These are phyloP conservation scores for Agriopis marginaria DNA, from an alignment of 2,888 invertebrate genomes.

Conservation along the genomic window DNA sequence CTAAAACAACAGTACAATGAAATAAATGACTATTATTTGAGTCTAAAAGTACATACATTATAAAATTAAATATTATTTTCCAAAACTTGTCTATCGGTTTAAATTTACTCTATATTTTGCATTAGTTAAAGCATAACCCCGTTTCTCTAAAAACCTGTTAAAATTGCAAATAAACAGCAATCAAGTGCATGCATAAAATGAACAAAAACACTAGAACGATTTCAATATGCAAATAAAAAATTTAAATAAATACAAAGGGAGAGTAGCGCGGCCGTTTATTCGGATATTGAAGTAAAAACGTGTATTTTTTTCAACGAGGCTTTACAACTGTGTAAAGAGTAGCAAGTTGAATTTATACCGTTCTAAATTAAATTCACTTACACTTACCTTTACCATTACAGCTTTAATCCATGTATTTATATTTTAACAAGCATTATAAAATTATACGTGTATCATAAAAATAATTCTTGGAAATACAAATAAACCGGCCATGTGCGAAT, in stretches of 20 bases:
- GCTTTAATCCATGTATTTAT: neutral
- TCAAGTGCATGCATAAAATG: constrained; percentile 34
- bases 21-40: too few species aligned
- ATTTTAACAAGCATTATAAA: neutral
- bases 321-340: constrained; percentile 8
- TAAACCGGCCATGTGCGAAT: too few species aligned
- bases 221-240: constrained; percentile 54
- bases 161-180: constrained; percentile 29
- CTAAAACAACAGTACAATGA: too few species aligned
- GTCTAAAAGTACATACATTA: too few species aligned
- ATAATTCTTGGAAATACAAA: neutral
- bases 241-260: constrained; percentile 55
- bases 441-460: neutral
- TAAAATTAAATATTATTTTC: too few species aligned
- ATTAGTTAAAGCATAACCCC: neutral
- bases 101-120: too few species aligned
- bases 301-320: constrained; percentile 22
- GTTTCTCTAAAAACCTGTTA: constrained; percentile 5
- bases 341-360: constrained; percentile 4
- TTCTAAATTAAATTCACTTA: neutral
- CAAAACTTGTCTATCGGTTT: too few species aligned
- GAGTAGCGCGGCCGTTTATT: constrained; percentile 47
- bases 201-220: constrained; percentile 50
- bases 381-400: neutral
- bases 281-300: constrained; percentile 48